Percentiles rank a stretch among this genome's conserved stretches.
Conservation (phyloP, 92 coral and sea anemone species). For the Parazoanthus atlanticus region DNA sequence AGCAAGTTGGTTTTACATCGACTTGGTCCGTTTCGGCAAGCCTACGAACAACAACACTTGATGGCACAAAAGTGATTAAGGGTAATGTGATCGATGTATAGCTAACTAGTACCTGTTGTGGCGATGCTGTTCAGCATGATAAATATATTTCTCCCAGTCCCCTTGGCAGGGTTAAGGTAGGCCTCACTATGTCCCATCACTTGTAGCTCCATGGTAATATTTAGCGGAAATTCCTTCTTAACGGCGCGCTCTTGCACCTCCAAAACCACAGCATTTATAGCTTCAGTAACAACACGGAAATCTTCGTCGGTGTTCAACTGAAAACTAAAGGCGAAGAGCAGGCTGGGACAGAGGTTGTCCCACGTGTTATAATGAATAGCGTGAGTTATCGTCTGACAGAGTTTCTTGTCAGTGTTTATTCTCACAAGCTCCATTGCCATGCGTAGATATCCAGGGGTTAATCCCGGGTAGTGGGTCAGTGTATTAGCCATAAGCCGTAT, state of each 20-base stretch:
- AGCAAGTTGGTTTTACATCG: too few relatives aligned
- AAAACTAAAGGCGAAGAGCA: conserved; percentile 28
- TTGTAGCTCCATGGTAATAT: conserved; percentile 32
- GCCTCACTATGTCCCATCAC: conserved; percentile 35
- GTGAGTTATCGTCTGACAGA: conserved; percentile 7
- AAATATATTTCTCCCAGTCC: conserved; percentile 28
- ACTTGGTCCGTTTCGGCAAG: too few relatives aligned
- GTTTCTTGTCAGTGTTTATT: neutral
- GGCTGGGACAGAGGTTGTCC: conserved; percentile 38
- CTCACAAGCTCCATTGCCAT: conserved; percentile 35
- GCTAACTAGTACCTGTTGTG: neutral
- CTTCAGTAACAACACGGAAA: conserved; percentile 24
- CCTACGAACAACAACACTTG: too few relatives aligned
- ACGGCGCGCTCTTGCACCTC: conserved; percentile 31
- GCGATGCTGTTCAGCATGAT: conserved; percentile 33
- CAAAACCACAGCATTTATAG: conserved; percentile 14
- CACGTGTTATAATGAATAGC: conserved; percentile 40
- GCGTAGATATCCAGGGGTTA: conserved; percentile 40
- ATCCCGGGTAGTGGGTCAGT: conserved; percentile 6
- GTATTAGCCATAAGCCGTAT: conserved; percentile 25
- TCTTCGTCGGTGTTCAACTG: conserved; percentile 32
- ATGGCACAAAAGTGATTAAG: too few relatives aligned
- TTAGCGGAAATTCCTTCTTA: conserved; percentile 32
- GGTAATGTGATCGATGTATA: too few relatives aligned
- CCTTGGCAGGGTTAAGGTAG: conserved; percentile 38